A percentile compares a stretch with the other conserved stretches of the same genome.
Evolutionary conservation across 1,140 invertebrate genomes (phyloP).

Genomic region (Kradibia gibbosae): DNA sequence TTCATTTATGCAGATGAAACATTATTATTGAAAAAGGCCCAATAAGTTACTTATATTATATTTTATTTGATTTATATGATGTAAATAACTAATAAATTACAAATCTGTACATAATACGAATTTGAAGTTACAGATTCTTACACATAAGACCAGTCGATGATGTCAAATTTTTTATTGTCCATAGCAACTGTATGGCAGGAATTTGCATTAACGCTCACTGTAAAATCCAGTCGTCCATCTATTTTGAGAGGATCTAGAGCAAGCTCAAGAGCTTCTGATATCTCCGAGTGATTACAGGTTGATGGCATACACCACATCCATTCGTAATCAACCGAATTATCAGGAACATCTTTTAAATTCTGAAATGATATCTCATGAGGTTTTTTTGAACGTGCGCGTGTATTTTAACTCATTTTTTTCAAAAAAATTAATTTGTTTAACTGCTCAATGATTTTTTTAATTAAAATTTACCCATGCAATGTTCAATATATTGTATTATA

Average conservation of each 20-base stretch:
- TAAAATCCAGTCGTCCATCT: slow-evolving; percentile 58
- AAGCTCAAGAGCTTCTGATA: slow-evolving; percentile 55
- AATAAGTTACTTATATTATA: too few species aligned
- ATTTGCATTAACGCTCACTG: slow-evolving; percentile 52
- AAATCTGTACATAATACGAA: too few species aligned
- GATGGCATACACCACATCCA: slow-evolving; percentile 66
- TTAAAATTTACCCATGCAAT: too few species aligned
- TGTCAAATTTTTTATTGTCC: slow-evolving; percentile 49
- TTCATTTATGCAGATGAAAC: too few species aligned
- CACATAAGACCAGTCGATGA: slow-evolving; percentile 61
- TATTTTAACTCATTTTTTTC: too few species aligned
- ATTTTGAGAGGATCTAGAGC: slow-evolving; percentile 58
- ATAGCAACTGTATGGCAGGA: slow-evolving; percentile 56
- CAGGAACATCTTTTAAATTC: slow-evolving; percentile 52
- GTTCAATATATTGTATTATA: too few species aligned
- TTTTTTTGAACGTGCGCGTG: not conserved
- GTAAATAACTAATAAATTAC: too few species aligned
- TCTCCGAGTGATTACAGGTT: slow-evolving; percentile 57
- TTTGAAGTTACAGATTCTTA: slow-evolving; percentile 46
- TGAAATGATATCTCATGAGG: slow-evolving; percentile 24
- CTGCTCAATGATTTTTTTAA: too few species aligned
- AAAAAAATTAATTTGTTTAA: too few species aligned
- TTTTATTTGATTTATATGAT: too few species aligned
- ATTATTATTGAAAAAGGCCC: too few species aligned
- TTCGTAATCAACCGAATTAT: slow-evolving; percentile 55